These are phyloP conservation scores for Drosophila repleta DNA, from an alignment of 1,140 invertebrate genomes.

Conservation along the genomic window DNA sequence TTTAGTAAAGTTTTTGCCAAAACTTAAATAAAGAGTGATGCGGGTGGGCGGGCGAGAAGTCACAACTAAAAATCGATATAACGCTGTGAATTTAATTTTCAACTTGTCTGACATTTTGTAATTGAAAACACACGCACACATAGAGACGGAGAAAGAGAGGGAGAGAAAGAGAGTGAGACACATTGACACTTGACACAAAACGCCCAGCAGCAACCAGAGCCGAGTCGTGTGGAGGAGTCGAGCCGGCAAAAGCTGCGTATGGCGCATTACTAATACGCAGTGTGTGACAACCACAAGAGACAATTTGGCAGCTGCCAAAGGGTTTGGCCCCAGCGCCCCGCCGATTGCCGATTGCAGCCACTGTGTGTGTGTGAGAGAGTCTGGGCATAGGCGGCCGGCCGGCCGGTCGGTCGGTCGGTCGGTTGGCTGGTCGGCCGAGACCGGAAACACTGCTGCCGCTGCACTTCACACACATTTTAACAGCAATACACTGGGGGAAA, in stretches of 20 bases:
- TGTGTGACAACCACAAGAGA: constrained; percentile 81
- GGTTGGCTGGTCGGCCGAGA: constrained; percentile 36
- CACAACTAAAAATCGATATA: constrained; percentile 39
- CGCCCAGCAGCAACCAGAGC: constrained; percentile 36
- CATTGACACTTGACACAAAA: constrained; percentile 80
- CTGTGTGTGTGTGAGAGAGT: background rate
- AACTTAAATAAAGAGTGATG: constrained; percentile 9
- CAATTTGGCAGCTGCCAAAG: constrained; percentile 81
- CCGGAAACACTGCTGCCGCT: constrained; percentile 60
- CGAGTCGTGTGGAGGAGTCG: background rate
- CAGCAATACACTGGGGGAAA: constrained; percentile 32
- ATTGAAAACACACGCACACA: constrained; percentile 64
- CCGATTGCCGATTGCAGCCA: constrained; percentile 32
- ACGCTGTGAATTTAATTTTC: constrained; percentile 77
- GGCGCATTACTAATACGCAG: constrained; percentile 81
- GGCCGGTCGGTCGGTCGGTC: background rate
- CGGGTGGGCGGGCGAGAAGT: background rate
- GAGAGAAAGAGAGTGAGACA: constrained; percentile 54
- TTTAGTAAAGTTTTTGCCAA: constrained; percentile 45
- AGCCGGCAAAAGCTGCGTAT: constrained; percentile 55
- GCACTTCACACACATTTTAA: constrained; percentile 74
- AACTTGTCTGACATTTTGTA: constrained; percentile 78
- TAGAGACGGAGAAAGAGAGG: constrained; percentile 30
- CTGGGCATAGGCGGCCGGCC: constrained; percentile 35
- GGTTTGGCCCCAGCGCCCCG: constrained; percentile 46